Evolutionary conservation across 2,888 invertebrate genomes (phyloP), one percentile per base, ranked within the genome.

Genomic region (Melanophora roralis): DNA sequence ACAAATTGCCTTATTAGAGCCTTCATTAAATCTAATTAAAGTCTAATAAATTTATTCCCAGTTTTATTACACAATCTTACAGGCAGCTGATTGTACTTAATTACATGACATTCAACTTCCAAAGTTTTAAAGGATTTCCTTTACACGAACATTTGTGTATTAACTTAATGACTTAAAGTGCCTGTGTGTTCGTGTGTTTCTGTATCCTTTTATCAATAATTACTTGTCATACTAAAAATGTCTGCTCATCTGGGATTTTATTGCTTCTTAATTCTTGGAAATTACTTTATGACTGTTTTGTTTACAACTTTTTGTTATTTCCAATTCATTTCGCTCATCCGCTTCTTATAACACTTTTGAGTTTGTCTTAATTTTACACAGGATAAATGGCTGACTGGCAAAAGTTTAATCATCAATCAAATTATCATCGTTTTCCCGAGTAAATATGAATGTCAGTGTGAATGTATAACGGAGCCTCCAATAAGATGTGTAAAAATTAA

Each of bases 391-490:
- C 45, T 45, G 43, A 2, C 45, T 40, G 67, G 27, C 19, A 36
- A 55, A 57, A 68, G 45, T 45, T 57, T 36, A 57, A 69, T 69
- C 57, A 69, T 57, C 57, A 69, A 69, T 69, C 68, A 69, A 47
- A 47, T 43, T 23, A 27, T 45, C 14, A 57, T 23, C 43, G 14
- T 34, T 7, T n/a, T n/a, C n/a, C n/a, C n/a, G n/a, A n/a, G n/a
- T n/a, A n/a, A n/a, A n/a, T n/a, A n/a, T 21, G 27, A n/a, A 38
- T 53, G 51, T 40, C 5, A 2, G 16, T 1, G 2, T 14, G 16
- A 8, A 8, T 43, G 16, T 43, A n/a, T n/a, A n/a, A n/a, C n/a
- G n/a, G n/a, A n/a, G n/a, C n/a, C n/a, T n/a, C n/a, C 27, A 27
- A 27, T 3, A 27, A 27, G 3, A 27, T 27, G 27, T 27, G 6